A percentile compares a stretch with the other conserved stretches of the same genome.
Evolutionary conservation across 2,113 vertebrate genomes (phyloP).

Genomic region (Halichoeres trimaculatus): DNA sequence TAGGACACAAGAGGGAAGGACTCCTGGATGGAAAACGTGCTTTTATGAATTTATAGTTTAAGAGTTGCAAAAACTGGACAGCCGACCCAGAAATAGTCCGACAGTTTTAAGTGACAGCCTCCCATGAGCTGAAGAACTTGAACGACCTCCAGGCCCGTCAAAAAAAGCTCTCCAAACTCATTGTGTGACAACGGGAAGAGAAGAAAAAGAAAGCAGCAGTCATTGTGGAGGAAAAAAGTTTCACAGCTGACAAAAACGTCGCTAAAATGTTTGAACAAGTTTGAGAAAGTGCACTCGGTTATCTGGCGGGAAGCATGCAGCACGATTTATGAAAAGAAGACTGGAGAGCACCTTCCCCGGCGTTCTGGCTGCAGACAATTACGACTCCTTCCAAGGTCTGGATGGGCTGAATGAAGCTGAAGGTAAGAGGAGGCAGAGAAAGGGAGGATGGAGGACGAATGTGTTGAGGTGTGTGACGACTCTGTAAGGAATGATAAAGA

Average conservation of each 20-base stretch:
- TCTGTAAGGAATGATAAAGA: conserved; percentile 75
- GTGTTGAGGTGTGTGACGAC: conserved; percentile 70
- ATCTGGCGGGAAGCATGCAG: conserved; percentile 21
- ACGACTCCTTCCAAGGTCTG: conserved; percentile 54
- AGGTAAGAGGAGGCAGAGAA: conserved; percentile 21
- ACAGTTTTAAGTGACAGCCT: conserved; percentile 13
- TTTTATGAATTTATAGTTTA: conserved; percentile 21
- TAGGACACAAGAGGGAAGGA: background rate
- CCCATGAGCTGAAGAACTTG: conserved; percentile 1
- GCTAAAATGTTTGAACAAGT: conserved; percentile 32
- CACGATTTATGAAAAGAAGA: conserved; percentile 23
- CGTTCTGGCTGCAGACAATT: conserved; percentile 47
- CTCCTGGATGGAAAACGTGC: conserved; percentile 15
- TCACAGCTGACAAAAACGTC: background rate
- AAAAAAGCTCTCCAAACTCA: conserved; percentile 11
- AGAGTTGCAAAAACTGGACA: conserved; percentile 2
- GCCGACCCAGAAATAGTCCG: background rate
- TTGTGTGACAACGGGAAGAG: conserved; percentile 10
- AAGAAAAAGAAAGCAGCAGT: background rate
- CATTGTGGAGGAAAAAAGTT: background rate
- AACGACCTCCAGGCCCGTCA: conserved; percentile 14
- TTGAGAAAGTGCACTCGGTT: conserved; percentile 14
- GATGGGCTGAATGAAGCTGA: conserved; percentile 38
- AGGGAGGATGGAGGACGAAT: conserved; percentile 55
- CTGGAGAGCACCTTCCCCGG: background rate